phyloP scores from a whole-genome alignment of 2,797 vertebrate genomes.

The Agapornis canus region DNA sequence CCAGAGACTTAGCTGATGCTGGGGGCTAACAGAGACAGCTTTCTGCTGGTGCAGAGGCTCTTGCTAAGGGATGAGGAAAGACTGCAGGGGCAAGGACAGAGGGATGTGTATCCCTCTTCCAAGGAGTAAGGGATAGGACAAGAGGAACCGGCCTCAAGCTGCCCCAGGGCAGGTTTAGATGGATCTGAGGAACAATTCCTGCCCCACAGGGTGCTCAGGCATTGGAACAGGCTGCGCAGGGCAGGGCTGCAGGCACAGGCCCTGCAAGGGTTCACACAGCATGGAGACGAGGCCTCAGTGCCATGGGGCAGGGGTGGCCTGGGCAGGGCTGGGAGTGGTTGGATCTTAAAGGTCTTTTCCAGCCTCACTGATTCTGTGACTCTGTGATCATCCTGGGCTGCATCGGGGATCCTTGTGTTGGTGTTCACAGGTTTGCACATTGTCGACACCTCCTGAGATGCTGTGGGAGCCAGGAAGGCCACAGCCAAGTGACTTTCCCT shows the following conservation, averaged over 20 bases:
- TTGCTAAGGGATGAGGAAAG: background rate
- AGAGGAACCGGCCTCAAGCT: background rate
- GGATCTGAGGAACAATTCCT: too few relatives aligned
- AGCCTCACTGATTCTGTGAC: background rate
- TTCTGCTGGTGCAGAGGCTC: background rate
- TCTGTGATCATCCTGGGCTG: background rate
- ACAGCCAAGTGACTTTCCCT: constrained; percentile 30
- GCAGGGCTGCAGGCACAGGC: background rate
- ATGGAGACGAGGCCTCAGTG: background rate
- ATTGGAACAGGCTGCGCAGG: background rate
- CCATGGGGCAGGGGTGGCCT: background rate
- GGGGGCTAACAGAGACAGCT: background rate
- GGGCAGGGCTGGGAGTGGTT: background rate
- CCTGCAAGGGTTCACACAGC: background rate
- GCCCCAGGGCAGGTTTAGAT: too few relatives aligned
- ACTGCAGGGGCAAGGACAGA: background rate
- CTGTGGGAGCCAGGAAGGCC: background rate
- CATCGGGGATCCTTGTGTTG: background rate
- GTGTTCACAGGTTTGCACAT: background rate
- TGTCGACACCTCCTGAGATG: background rate
- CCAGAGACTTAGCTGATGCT: background rate
- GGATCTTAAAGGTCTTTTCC: background rate
- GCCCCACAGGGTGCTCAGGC: background rate
- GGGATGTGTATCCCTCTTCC: background rate
- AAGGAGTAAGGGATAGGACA: background rate